Percentiles rank a stretch among this genome's conserved stretches.
These are phyloP conservation scores for Psix sp. DNA, from an alignment of 1,140 invertebrate genomes.

Conservation along the genomic window DNA sequence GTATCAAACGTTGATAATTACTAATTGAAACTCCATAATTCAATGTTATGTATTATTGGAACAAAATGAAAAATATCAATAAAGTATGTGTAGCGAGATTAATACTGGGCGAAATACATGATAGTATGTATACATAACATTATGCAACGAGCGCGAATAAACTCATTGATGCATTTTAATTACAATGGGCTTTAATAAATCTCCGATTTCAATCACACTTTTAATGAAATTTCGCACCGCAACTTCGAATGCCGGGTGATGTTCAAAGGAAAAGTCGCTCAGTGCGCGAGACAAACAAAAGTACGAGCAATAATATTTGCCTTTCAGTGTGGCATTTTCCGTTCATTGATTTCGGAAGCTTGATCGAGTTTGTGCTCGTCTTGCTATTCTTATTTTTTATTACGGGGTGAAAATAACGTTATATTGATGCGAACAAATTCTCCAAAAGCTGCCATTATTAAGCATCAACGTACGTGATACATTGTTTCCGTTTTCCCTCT, in stretches of 20 bases:
- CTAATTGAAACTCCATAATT: no score
- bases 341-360: slow-evolving; percentile 17
- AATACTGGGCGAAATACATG: no score
- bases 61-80: no score
- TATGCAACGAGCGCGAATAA: slow-evolving; percentile 15
- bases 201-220: slow-evolving; percentile 21
- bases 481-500: slow-evolving; percentile 37
- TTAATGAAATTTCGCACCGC: slow-evolving; percentile 31
- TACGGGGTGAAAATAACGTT: slow-evolving; percentile 52
- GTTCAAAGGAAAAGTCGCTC: slow-evolving; percentile 32
- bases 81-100: no score
- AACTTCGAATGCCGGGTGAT: slow-evolving; percentile 13
- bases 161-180: slow-evolving; percentile 16
- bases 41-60: no score
- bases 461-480: slow-evolving; percentile 35
- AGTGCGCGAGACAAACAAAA: slow-evolving; percentile 5
- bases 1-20: no score
- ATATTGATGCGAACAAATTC: slow-evolving; percentile 58
- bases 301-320: slow-evolving; percentile 40
- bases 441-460: slow-evolving; percentile 47
- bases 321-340: slow-evolving; percentile 13
- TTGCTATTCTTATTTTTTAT: slow-evolving; percentile 21
- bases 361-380: slow-evolving; percentile 20
- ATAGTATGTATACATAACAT: not conserved
- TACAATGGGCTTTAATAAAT: slow-evolving; percentile 26